Percentiles rank a stretch among this genome's conserved stretches.
Evolutionary conservation across 1,140 invertebrate genomes (phyloP).

Genomic region (Centruroides sculpturatus): DNA sequence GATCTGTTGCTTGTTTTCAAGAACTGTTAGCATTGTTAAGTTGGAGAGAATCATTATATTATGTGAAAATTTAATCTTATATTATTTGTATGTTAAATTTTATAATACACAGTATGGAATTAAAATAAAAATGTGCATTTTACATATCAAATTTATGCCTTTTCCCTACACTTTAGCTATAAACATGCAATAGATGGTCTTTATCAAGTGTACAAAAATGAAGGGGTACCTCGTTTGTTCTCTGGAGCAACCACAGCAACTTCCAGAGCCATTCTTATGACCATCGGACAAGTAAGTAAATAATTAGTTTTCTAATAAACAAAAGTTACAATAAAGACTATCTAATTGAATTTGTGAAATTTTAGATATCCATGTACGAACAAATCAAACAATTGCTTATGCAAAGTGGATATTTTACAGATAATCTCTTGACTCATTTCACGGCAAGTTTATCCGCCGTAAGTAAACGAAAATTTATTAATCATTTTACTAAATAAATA

Average conservation of each 20-base stretch:
- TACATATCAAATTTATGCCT: no score
- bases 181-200: slow-evolving; percentile 95
- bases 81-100: no score
- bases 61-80: no score
- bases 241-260: slow-evolving; percentile 84
- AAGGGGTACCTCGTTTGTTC: slow-evolving; percentile 68
- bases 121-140: no score
- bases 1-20: no score
- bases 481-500: neutral
- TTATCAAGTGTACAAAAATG: slow-evolving; percentile 58
- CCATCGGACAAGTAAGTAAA: slow-evolving; percentile 81
- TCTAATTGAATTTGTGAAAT: neutral
- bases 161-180: slow-evolving; percentile 49
- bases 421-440: slow-evolving; percentile 80
- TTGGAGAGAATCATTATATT: no score
- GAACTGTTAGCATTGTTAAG: no score
- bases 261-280: slow-evolving; percentile 80
- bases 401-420: slow-evolving; percentile 53
- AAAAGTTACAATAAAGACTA: neutral
- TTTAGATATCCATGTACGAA: slow-evolving; percentile 62
- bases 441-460: slow-evolving; percentile 74
- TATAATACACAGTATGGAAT: no score
- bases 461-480: slow-evolving; percentile 34
- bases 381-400: slow-evolving; percentile 72
- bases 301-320: neutral